A percentile compares a stretch with the other conserved stretches of the same genome.
phyloP scores from a whole-genome alignment of 2,888 invertebrate species.

The Busseola fusca region DNA sequence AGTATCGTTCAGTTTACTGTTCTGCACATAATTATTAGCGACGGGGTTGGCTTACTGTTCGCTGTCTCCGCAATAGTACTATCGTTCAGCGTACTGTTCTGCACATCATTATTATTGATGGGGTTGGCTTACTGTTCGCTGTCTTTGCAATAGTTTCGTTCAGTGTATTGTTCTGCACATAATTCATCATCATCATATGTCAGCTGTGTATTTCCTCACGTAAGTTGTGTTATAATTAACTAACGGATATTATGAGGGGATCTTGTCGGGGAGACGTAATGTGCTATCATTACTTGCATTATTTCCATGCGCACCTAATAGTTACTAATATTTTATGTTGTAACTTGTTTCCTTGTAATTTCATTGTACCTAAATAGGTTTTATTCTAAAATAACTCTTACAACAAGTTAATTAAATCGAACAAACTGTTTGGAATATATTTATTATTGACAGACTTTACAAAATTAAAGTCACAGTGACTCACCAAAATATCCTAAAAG shows the following conservation, averaged over 20 bases:
- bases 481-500: conserved; percentile 43
- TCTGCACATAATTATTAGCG: no score
- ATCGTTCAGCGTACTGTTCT: no score
- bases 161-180: neutral
- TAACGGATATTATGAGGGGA: neutral
- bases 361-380: neutral
- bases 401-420: conserved; percentile 33
- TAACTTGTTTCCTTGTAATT: neutral
- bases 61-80: no score
- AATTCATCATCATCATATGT: neutral
- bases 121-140: conserved; percentile 14
- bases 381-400: conserved; percentile 15
- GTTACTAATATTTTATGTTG: neutral
- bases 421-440: conserved; percentile 31
- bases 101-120: conserved; percentile 2
- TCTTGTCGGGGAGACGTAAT: conserved; percentile 14
- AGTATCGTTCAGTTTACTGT: no score
- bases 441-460: conserved; percentile 47
- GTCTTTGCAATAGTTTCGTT: neutral
- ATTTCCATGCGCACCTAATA: conserved; percentile 15
- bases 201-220: conserved; percentile 39
- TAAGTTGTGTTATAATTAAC: conserved; percentile 43
- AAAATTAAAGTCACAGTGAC: conserved; percentile 49
- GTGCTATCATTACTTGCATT: conserved; percentile 43
- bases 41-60: no score